Percentiles rank a stretch among this genome's conserved stretches.
Conservation (phyloP, 2,113 vertebrate species). For the Odontophorus gujanensis region DNA sequence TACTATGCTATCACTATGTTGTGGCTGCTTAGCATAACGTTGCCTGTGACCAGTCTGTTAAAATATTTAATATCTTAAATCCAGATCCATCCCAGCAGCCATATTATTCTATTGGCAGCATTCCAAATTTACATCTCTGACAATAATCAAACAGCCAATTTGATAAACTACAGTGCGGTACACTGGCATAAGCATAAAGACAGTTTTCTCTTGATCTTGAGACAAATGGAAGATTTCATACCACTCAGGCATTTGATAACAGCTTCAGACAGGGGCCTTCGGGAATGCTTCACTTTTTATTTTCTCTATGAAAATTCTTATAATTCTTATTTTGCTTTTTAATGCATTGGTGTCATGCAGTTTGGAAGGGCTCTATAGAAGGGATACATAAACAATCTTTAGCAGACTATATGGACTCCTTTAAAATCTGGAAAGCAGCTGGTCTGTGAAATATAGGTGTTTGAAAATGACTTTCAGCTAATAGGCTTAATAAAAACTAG, state of each 20-base stretch:
- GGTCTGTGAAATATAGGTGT: not conserved
- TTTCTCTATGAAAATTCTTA: not conserved
- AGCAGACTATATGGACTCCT: not conserved
- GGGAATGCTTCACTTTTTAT: not conserved
- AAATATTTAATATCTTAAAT: not conserved
- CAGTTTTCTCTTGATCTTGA: not conserved
- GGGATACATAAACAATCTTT: not conserved
- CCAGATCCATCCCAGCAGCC: not conserved
- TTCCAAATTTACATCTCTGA: slow-evolving; percentile 14
- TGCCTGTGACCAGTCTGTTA: not conserved
- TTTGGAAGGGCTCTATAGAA: not conserved
- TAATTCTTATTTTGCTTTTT: slow-evolving; percentile 10
- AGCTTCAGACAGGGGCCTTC: not conserved
- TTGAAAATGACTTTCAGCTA: slow-evolving; percentile 6
- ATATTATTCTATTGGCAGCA: not conserved
- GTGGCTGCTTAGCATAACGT: not conserved
- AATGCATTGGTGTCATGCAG: not conserved
- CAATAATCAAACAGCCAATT: not conserved
- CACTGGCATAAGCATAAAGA: not conserved
- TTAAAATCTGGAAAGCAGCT: slow-evolving; percentile 18
- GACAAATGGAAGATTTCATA: slow-evolving; percentile 9
- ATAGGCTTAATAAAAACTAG: not conserved
- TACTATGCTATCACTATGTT: not conserved
- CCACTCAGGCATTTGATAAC: not conserved
- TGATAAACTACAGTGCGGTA: slow-evolving; percentile 1